Evolutionary conservation across 35 echinoderm and acorn worm genomes (phyloP).

Genomic region (Diadema setosum): DNA sequence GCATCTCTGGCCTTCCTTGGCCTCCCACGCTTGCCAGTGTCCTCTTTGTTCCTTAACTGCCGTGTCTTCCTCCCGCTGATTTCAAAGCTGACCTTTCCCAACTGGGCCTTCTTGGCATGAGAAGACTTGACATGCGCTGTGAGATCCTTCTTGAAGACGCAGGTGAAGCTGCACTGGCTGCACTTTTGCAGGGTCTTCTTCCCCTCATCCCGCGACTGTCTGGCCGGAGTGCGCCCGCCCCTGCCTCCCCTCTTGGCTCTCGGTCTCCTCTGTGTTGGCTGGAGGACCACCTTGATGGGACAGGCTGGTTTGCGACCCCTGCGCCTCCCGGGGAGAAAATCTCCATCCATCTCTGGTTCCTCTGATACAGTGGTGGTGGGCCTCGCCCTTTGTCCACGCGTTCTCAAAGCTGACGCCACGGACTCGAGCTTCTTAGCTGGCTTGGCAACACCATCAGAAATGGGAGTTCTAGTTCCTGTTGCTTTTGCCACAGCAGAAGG

Average conservation of each 20-base stretch:
- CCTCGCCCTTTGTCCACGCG: not conserved
- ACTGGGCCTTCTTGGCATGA: not conserved
- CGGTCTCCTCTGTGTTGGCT: not conserved
- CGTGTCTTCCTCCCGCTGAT: too few relatives aligned
- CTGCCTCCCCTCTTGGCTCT: not conserved
- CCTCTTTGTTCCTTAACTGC: too few relatives aligned
- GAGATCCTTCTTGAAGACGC: constrained; percentile 39
- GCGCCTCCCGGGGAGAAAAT: not conserved
- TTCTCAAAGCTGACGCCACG: not conserved
- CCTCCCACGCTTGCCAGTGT: too few relatives aligned
- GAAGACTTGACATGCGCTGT: not conserved
- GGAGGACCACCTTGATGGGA: not conserved
- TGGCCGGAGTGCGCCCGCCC: not conserved
- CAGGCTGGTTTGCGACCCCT: not conserved
- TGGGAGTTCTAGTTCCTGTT: not conserved
- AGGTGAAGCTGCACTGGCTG: constrained; percentile 1
- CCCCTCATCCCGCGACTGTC: not conserved
- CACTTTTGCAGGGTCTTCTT: constrained; percentile 18
- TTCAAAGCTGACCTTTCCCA: not conserved
- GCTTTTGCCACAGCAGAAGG: too few relatives aligned
- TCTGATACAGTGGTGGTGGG: not conserved
- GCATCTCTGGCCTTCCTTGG: too few relatives aligned
- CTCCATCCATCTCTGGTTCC: not conserved
- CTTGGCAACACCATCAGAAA: not conserved
- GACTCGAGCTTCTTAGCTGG: not conserved